These are phyloP conservation scores for Formica aserva DNA, from an alignment of 2,888 invertebrate genomes.

Conservation along the genomic window DNA sequence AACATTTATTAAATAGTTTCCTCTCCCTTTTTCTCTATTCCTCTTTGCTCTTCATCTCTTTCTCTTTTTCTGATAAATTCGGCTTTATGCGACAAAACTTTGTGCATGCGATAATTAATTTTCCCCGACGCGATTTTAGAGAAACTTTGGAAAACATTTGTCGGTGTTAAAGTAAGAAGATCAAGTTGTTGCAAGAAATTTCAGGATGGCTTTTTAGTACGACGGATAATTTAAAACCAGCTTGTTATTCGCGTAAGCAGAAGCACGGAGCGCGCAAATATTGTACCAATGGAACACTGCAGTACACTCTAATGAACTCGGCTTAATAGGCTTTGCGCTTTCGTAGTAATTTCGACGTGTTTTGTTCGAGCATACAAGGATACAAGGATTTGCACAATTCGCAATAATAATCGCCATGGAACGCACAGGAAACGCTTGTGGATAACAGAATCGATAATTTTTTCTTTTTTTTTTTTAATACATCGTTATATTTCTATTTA, in stretches of 20 bases:
- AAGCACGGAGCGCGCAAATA: neutral
- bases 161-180: constrained; percentile 15
- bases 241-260: neutral
- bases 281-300: constrained; percentile 22
- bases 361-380: constrained; percentile 17
- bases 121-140: neutral
- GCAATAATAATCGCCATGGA: neutral
- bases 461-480: neutral
- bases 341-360: constrained; percentile 42
- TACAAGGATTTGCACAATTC: constrained; percentile 18
- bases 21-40: neutral
- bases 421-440: neutral
- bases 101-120: neutral
- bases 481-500: neutral
- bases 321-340: constrained; percentile 43
- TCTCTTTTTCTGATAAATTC: neutral
- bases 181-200: constrained; percentile 26
- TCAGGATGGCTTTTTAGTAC: constrained; percentile 16
- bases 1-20: constrained; percentile 2
- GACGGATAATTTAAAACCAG: constrained; percentile 26
- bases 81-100: constrained; percentile 11
- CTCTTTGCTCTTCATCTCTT: neutral
- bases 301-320: constrained; percentile 26
- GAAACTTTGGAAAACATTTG: constrained; percentile 26
- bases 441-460: neutral